phyloP scores from a whole-genome alignment of 2,113 vertebrate genomes.

The Myocastor coypus region DNA sequence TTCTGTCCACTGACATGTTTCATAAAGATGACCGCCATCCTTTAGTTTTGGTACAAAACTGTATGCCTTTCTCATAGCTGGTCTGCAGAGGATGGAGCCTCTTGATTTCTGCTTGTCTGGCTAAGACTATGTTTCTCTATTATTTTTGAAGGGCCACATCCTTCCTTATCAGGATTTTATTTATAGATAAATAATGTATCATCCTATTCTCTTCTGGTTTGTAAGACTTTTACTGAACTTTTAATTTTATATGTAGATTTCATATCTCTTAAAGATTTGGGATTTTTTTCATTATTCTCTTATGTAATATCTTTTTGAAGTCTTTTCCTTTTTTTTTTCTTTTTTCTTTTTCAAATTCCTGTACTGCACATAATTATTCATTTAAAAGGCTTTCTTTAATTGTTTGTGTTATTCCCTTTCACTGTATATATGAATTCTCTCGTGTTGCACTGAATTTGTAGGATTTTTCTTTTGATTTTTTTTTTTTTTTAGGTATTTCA shows the following conservation, averaged over 20 bases:
- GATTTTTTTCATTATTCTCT: neutral
- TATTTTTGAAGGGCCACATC: neutral
- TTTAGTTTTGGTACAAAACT: neutral
- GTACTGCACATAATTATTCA: neutral
- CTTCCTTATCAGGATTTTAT: neutral
- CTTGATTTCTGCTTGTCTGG: neutral
- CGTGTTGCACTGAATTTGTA: neutral
- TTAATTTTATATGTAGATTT: neutral
- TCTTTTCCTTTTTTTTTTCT: neutral
- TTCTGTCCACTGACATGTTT: neutral
- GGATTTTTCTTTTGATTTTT: neutral
- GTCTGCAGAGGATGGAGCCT: neutral
- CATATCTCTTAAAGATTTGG: neutral
- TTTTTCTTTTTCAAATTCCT: neutral
- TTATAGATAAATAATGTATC: neutral
- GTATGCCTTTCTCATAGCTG: neutral
- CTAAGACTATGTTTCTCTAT: neutral
- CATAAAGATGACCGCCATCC: neutral
- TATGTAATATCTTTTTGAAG: neutral
- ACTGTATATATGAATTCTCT: neutral
- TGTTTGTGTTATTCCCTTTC: neutral
- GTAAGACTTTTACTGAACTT: neutral
- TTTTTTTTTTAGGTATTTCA: neutral
- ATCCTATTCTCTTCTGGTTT: neutral
- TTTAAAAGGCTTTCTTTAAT: neutral